Evolutionary conservation across 2,113 vertebrate species (phyloP).

Genomic region (Grallaria varia): DNA sequence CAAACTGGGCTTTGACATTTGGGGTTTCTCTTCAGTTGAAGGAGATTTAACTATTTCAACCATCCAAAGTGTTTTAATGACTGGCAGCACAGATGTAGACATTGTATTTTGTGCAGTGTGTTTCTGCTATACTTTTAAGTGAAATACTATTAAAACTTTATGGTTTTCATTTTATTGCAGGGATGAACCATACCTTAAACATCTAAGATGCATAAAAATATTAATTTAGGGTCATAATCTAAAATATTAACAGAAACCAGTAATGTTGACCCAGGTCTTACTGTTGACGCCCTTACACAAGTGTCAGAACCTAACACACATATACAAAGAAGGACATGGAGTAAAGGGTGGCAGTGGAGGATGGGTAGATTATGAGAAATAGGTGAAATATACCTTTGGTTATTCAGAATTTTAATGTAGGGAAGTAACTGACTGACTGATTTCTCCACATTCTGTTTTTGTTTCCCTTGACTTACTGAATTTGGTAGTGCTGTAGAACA

Average conservation of each 20-base stretch:
- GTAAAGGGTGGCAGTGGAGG: accelerated
- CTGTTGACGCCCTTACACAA: not conserved
- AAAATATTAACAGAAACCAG: not conserved
- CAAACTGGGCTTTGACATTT: constrained; percentile 42
- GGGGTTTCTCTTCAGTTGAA: constrained; percentile 34
- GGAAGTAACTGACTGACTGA: not conserved
- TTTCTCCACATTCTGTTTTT: not conserved
- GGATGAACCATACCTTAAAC: not conserved
- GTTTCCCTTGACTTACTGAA: not conserved
- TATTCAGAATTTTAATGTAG: not conserved
- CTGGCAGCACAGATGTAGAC: constrained; percentile 36
- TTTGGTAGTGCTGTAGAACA: not conserved
- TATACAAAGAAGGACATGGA: not conserved
- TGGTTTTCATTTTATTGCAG: not conserved
- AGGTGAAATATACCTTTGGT: not conserved
- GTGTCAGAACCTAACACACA: accelerated
- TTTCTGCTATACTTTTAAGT: not conserved
- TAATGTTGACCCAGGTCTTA: not conserved
- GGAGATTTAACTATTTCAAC: constrained; percentile 31
- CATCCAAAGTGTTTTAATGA: constrained; percentile 50
- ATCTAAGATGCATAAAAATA: not conserved
- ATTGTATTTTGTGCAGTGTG: not conserved
- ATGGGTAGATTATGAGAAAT: not conserved
- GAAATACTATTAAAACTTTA: not conserved
- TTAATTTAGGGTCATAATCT: not conserved